Conservation (phyloP, 2,113 vertebrate genomes). For the Heterotilapia buettikoferi region DNA sequence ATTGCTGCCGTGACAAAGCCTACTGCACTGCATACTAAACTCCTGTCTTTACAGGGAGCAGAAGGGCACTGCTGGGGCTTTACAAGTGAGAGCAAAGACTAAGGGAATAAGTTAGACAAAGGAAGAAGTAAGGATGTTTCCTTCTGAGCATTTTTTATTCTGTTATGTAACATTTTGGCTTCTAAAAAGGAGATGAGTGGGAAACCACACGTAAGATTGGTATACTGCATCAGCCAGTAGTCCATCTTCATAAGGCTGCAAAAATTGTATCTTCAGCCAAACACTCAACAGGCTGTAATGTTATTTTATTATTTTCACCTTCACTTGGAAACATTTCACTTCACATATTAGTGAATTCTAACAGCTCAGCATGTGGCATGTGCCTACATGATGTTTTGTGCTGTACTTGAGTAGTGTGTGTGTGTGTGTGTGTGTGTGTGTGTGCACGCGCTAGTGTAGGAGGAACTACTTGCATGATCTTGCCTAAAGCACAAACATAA, state of each 20-base stretch:
- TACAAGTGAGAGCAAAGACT: not conserved
- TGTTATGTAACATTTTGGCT: not conserved
- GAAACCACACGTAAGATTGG: not conserved
- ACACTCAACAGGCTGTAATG: not conserved
- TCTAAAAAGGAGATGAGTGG: not conserved
- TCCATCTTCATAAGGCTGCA: not conserved
- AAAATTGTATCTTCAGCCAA: not conserved
- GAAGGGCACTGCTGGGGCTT: not conserved
- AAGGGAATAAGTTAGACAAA: not conserved
- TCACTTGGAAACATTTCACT: not conserved
- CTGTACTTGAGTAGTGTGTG: not conserved
- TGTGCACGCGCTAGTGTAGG: too few species aligned
- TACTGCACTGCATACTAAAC: not conserved
- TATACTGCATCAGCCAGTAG: not conserved
- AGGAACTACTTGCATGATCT: not conserved
- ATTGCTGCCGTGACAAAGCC: not conserved
- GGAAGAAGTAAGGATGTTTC: not conserved
- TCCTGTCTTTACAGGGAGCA: not conserved
- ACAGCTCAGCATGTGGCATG: not conserved
- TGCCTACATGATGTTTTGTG: not conserved
- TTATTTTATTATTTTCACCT: not conserved
- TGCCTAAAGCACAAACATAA: conserved; percentile 17
- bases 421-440: not conserved
- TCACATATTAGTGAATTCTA: not conserved
- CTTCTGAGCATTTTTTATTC: not conserved